Percentiles rank a stretch among this genome's conserved stretches.
These are phyloP conservation scores for Diabrotica balteata DNA, from an alignment of 2,888 invertebrate species.

Conservation along the genomic window DNA sequence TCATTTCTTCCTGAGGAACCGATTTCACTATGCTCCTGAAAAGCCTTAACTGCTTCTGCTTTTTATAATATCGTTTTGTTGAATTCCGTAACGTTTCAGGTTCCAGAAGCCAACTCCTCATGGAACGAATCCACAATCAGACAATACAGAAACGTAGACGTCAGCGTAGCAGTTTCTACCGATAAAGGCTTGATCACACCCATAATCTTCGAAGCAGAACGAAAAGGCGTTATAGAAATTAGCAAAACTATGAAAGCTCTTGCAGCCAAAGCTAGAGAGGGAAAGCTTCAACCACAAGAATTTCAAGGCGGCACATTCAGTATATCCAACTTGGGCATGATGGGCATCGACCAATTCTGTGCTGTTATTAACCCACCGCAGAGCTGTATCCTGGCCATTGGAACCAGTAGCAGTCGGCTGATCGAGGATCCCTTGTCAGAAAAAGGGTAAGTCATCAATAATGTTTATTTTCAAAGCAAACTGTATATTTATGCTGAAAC, in stretches of 20 bases:
- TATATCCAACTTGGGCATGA: slow-evolving; percentile 96
- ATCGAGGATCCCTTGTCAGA: slow-evolving; percentile 72
- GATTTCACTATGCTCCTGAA: no score
- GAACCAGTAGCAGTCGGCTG: slow-evolving; percentile 78
- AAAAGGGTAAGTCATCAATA: slow-evolving; percentile 71
- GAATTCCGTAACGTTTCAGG: slow-evolving; percentile 50
- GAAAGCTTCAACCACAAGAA: slow-evolving; percentile 90
- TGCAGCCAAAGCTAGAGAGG: slow-evolving; percentile 86
- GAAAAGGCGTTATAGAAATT: slow-evolving; percentile 86
- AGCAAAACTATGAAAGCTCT: slow-evolving; percentile 79
- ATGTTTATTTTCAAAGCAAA: no score
- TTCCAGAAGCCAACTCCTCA: slow-evolving; percentile 92
- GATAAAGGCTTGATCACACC: slow-evolving; percentile 96
- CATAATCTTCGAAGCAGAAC: slow-evolving; percentile 90
- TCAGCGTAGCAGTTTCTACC: slow-evolving; percentile 96
- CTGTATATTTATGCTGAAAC: no score
- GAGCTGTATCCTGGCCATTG: slow-evolving; percentile 91
- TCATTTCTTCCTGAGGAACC: no score
- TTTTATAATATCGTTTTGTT: no score
- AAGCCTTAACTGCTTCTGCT: no score
- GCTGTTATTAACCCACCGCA: slow-evolving; percentile 98
- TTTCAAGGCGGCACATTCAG: slow-evolving; percentile 97
- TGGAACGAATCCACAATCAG: slow-evolving; percentile 95
- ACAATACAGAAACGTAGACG: slow-evolving; percentile 92
- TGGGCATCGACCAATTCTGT: slow-evolving; percentile 84